These are phyloP conservation scores for Seriola aureovittata DNA, from an alignment of 2,113 vertebrate genomes.

Conservation along the genomic window DNA sequence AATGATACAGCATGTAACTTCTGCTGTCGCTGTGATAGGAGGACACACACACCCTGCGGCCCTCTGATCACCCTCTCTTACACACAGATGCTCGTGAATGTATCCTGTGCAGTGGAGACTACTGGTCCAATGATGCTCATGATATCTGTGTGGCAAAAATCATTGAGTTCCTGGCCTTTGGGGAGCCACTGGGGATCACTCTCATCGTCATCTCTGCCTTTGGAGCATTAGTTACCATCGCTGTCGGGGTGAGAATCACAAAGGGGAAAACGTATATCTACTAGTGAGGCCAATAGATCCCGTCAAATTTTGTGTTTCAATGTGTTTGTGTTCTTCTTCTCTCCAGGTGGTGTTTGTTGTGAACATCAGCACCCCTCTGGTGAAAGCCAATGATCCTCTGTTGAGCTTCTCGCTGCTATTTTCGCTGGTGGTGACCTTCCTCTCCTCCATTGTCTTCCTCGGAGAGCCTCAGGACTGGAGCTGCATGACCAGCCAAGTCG, in stretches of 20 bases:
- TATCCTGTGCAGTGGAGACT: conserved; percentile 82
- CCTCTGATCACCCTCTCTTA: neutral
- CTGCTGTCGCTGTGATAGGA: neutral
- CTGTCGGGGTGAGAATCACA: conserved; percentile 69
- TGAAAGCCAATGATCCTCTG: conserved; percentile 82
- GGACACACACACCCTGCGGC: too few species aligned
- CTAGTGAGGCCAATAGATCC: neutral
- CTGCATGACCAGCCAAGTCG: conserved; percentile 88
- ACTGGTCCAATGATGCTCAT: conserved; percentile 87
- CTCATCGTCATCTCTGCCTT: conserved; percentile 87
- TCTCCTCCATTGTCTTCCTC: conserved; percentile 87
- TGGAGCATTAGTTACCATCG: conserved; percentile 83
- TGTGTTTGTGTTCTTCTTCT: neutral
- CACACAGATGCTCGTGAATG: conserved; percentile 89
- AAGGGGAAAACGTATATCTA: neutral
- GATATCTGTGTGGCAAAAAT: conserved; percentile 86
- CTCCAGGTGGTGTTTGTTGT: conserved; percentile 80
- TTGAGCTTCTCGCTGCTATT: conserved; percentile 87
- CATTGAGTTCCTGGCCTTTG: conserved; percentile 89
- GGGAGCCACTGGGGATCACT: conserved; percentile 88
- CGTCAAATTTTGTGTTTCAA: neutral
- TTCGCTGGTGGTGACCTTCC: conserved; percentile 85
- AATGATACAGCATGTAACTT: neutral
- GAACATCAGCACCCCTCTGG: conserved; percentile 83
- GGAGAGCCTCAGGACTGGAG: conserved; percentile 87